Percentiles rank a stretch among this genome's conserved stretches.
Conservation (phyloP, 2,888 invertebrate genomes). For the Netelia virgata region DNA sequence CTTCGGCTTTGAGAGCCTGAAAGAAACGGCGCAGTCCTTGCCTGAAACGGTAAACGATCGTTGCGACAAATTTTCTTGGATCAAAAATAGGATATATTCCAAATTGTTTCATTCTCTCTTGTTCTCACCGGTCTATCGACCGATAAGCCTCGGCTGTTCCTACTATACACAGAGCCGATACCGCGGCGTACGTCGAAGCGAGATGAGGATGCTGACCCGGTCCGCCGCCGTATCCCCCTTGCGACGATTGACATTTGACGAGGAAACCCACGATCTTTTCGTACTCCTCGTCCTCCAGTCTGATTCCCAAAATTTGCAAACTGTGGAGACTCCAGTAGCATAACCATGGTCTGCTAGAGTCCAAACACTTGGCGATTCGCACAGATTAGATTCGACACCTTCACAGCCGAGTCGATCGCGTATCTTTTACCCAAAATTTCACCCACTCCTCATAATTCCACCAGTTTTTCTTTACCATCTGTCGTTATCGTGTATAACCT, state of each 20-base stretch:
- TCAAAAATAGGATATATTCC: slow-evolving; percentile 62
- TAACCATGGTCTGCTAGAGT: slow-evolving; percentile 98
- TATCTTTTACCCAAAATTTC: background rate
- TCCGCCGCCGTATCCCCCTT: slow-evolving; percentile 97
- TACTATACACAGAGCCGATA: slow-evolving; percentile 96
- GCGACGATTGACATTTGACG: slow-evolving; percentile 90
- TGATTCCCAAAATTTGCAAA: slow-evolving; percentile 91
- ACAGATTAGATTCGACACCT: slow-evolving; percentile 33
- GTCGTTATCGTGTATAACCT: background rate
- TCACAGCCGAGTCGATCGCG: background rate
- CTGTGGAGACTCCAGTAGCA: slow-evolving; percentile 99
- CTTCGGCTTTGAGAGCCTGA: slow-evolving; percentile 90
- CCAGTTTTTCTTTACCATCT: background rate
- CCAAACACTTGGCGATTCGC: slow-evolving; percentile 88
- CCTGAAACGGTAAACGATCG: slow-evolving; percentile 82
- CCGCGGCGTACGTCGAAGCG: slow-evolving; percentile 98
- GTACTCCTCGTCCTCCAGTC: slow-evolving; percentile 87
- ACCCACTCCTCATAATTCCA: no score
- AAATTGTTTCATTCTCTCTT: slow-evolving; percentile 26
- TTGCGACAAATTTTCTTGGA: slow-evolving; percentile 28
- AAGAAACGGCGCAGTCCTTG: slow-evolving; percentile 91
- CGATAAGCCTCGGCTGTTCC: slow-evolving; percentile 94
- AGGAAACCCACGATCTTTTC: slow-evolving; percentile 87
- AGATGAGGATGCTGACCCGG: slow-evolving; percentile 97
- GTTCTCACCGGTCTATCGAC: slow-evolving; percentile 92